Evolutionary conservation across 2,888 invertebrate species (phyloP).

Genomic region (Cyrtodaria siliqua): DNA sequence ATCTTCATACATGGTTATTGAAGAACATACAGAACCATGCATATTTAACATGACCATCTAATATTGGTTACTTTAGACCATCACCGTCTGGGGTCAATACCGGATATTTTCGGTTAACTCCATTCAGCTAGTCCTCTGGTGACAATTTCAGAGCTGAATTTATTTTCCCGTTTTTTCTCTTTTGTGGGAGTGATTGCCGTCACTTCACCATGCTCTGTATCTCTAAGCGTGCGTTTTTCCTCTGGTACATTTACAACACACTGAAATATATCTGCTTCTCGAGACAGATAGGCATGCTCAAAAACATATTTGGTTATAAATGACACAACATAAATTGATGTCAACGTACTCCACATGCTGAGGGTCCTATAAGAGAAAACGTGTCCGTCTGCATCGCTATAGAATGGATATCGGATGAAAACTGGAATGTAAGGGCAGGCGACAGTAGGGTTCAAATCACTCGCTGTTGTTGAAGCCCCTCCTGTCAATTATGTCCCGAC

Average conservation of each 20-base stretch:
- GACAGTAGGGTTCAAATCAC: too few species aligned
- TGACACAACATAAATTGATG: slow-evolving; percentile 81
- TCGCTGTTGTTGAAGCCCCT: too few species aligned
- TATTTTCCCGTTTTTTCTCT: slow-evolving; percentile 80
- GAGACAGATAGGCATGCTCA: slow-evolving; percentile 94
- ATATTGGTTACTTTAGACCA: neutral
- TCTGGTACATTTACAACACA: slow-evolving; percentile 98
- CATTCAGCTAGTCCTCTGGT: slow-evolving; percentile 67
- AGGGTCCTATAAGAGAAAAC: slow-evolving; percentile 98
- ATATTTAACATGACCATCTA: too few species aligned
- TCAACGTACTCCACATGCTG: slow-evolving; percentile 92
- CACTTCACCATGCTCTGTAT: slow-evolving; percentile 79
- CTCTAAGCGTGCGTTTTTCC: slow-evolving; percentile 87
- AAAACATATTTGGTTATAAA: slow-evolving; percentile 91
- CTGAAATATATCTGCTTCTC: slow-evolving; percentile 90
- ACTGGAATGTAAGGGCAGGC: slow-evolving; percentile 79
- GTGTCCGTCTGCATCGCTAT: slow-evolving; percentile 87
- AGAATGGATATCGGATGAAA: slow-evolving; percentile 83
- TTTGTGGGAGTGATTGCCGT: slow-evolving; percentile 78
- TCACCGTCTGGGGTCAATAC: slow-evolving; percentile 32
- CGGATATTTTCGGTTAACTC: slow-evolving; percentile 16
- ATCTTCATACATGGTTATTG: too few species aligned
- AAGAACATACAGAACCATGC: too few species aligned
- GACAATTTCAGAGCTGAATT: slow-evolving; percentile 85
- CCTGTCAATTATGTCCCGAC: too few species aligned